phyloP scores from a whole-genome alignment of 2,888 invertebrate genomes.

The Chorisops tibialis region DNA sequence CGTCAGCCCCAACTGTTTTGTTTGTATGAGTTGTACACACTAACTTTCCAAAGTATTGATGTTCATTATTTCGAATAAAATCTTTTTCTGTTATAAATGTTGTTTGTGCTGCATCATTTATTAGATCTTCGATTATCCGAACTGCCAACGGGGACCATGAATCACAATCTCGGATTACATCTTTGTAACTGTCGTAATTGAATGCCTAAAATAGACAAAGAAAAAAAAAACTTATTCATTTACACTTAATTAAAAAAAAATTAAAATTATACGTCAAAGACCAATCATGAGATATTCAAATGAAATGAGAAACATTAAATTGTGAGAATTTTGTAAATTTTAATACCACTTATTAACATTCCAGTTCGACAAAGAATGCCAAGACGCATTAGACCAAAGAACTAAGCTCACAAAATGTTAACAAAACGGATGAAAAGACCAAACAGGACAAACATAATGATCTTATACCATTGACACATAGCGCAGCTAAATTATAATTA shows the following conservation, averaged over 20 bases:
- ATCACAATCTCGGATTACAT: not conserved
- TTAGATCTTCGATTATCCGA: slow-evolving; percentile 23
- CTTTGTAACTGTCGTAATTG: slow-evolving; percentile 13
- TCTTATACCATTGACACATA: too few relatives aligned
- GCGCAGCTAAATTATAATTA: too few relatives aligned
- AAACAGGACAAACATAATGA: too few relatives aligned
- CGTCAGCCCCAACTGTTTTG: slow-evolving; percentile 20
- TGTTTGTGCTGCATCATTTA: slow-evolving; percentile 22
- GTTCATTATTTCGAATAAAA: not conserved
- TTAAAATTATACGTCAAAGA: too few relatives aligned
- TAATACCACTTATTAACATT: too few relatives aligned
- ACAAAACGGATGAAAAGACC: too few relatives aligned
- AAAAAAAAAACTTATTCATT: not conserved
- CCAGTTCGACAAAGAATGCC: too few relatives aligned
- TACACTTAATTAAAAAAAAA: not conserved
- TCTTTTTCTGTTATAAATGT: slow-evolving; percentile 12
- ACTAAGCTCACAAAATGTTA: too few relatives aligned
- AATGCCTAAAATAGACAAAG: slow-evolving; percentile 26
- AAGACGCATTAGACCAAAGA: too few relatives aligned
- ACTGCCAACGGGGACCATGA: slow-evolving; percentile 30
- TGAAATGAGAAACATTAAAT: too few relatives aligned
- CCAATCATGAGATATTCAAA: too few relatives aligned
- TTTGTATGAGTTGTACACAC: slow-evolving; percentile 26
- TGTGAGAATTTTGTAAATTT: too few relatives aligned
- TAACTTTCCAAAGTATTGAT: slow-evolving; percentile 29